phyloP scores from a whole-genome alignment of 2,888 invertebrate genomes.

The Mesorhabditis sp. region DNA sequence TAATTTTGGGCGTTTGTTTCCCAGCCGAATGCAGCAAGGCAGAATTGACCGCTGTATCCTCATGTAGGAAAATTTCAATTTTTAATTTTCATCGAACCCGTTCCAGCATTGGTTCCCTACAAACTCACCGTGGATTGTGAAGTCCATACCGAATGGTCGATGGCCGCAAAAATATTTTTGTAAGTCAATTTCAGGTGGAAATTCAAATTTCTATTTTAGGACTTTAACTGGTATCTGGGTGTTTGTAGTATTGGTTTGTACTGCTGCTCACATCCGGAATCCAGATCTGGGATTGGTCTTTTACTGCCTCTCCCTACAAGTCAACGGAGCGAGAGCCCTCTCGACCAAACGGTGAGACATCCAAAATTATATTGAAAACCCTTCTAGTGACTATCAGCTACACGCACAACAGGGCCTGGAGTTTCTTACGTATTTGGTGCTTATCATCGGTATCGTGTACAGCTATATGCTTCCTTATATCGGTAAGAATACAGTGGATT shows the following conservation, averaged over 20 bases:
- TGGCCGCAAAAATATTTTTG: conserved; percentile 31
- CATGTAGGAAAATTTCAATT: conserved; percentile 9
- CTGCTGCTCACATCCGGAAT: conserved; percentile 4
- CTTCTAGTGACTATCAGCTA: conserved; percentile 14
- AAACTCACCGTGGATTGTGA: conserved; percentile 46
- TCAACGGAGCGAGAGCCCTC: conserved; percentile 28
- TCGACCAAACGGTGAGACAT: conserved; percentile 23
- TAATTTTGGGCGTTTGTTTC: conserved; percentile 51
- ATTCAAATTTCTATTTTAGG: not conserved
- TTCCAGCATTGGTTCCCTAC: conserved; percentile 36
- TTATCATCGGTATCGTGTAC: conserved; percentile 48
- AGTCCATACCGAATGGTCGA: conserved; percentile 40
- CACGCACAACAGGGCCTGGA: conserved; percentile 37
- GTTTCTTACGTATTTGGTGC: conserved; percentile 29
- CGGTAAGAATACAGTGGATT: conserved; percentile 27
- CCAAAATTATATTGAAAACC: not conserved
- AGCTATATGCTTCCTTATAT: conserved; percentile 52
- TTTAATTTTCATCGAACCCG: not conserved
- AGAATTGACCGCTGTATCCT: conserved; percentile 27
- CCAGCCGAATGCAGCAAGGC: conserved; percentile 40
- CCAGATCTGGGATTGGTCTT: conserved; percentile 12
- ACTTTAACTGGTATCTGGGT: not conserved
- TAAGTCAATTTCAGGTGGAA: conserved; percentile 16
- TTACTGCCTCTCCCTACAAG: conserved; percentile 15
- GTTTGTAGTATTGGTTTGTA: conserved; percentile 12